Conservation (phyloP, 2,797 vertebrate species). For the Harpia harpyja region DNA sequence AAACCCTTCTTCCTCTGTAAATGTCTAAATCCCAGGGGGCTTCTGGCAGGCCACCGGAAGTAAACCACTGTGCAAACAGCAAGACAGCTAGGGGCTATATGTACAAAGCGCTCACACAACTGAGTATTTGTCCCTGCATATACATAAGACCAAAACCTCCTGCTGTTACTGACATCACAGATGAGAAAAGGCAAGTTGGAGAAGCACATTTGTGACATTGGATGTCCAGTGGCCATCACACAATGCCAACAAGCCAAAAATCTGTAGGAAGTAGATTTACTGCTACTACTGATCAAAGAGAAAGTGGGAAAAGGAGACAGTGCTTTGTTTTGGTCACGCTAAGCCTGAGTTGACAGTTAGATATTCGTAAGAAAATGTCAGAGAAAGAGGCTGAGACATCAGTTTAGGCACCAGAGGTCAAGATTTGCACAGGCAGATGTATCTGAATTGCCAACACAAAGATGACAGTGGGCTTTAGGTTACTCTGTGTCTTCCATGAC, state of each 20-base stretch:
- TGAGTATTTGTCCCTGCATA: not conserved
- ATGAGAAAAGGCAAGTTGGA: not conserved
- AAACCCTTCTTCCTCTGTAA: not conserved
- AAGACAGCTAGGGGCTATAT: not conserved
- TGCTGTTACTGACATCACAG: not conserved
- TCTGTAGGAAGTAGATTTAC: not conserved
- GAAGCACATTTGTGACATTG: fast-evolving
- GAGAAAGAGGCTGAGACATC: not conserved
- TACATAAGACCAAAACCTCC: not conserved
- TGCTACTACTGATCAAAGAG: not conserved
- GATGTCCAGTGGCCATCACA: not conserved
- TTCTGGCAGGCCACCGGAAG: not conserved
- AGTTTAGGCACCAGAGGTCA: not conserved
- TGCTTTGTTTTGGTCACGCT: not conserved
- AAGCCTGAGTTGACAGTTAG: not conserved
- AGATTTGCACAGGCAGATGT: not conserved
- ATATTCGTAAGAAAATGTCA: not conserved
- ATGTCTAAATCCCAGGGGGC: not conserved
- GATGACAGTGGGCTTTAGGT: not conserved
- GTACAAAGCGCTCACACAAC: not conserved
- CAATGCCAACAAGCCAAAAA: not conserved
- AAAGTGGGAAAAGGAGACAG: not conserved
- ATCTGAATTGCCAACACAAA: not conserved
- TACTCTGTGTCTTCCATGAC: not conserved
- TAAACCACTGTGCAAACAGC: not conserved